Base-by-base conservation (phyloP, 1,140 invertebrate genomes). In the Scaptodrosophila lebanonensis region DNA sequence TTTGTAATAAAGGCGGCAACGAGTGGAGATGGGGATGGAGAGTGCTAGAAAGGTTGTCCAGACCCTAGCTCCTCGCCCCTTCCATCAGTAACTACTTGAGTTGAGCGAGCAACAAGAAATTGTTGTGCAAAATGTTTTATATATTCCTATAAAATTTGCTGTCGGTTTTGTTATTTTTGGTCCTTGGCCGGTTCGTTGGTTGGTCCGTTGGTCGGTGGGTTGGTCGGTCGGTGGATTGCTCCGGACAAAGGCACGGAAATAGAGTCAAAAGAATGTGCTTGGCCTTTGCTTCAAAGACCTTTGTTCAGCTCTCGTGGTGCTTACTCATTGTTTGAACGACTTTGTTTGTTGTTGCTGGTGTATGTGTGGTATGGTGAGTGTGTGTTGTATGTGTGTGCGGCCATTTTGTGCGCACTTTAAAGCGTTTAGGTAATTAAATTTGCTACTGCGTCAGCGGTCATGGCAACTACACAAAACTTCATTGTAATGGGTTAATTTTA, bases 401-500 rank as follows among this genome's bases (percentile, higher is more conserved):
- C 63, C 68, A 77, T 77, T 77, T 77, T 77, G 63, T 76, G 70
- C 65, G 71, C 70, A 76, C 70, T 75, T 75, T 75, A 75, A 75
- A 75, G 52, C 70, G 71, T 75, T 75, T 75, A 75, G 70, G 71
- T 75, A 75, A 75, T 75, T 71, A 75, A 75, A 75, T 75, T 75
- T 75, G 60, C 54, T 66, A 44, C 71, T 60, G 66, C 48, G 45
- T 63, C 35, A 35, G 17, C 27, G 25, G 4, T 57, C 51, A 56
- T 56, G 50, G 35, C 15, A 12, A 42, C 35, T 53, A 65, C 60
- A 72, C n/a, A 63, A 64, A 76, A 75, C 70, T 75, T 76, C 71
- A 75, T 75, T 76, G 70, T 75, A 75, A 75, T 75, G 70, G 70
- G 70, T 75, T 75, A 75, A 75, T 75, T 75, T 75, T 75, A 76